phyloP scores from a whole-genome alignment of 2,113 vertebrate genomes.

The Mola mola region DNA sequence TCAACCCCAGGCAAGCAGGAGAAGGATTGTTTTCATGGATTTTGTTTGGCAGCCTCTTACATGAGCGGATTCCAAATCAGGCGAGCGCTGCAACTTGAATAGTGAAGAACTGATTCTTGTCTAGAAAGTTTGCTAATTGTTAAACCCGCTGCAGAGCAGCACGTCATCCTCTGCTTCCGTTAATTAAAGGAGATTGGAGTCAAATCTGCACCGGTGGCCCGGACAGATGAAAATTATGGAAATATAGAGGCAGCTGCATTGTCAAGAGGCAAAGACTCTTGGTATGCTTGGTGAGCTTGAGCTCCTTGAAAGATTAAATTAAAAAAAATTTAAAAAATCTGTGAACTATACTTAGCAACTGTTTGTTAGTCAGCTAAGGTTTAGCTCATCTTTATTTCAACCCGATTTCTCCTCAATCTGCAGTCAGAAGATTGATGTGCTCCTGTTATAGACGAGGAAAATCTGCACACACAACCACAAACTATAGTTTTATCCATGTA shows the following conservation, averaged over 20 bases:
- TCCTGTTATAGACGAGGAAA: too few species aligned
- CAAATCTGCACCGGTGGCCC: neutral
- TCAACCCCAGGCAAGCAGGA: slow-evolving; percentile 1
- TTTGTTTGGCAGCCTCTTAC: slow-evolving; percentile 20
- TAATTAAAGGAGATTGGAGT: slow-evolving; percentile 14
- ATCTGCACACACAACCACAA: too few species aligned
- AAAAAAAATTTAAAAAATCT: neutral
- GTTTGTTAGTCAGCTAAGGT: slow-evolving; percentile 1
- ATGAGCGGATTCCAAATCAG: slow-evolving; percentile 12
- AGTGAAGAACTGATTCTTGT: slow-evolving; percentile 10
- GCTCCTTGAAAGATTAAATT: neutral
- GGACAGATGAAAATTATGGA: slow-evolving; percentile 2
- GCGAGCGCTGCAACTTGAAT: neutral
- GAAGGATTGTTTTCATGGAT: slow-evolving; percentile 20
- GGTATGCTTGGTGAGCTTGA: too few species aligned
- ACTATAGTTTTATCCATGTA: too few species aligned
- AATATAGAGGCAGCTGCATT: slow-evolving; percentile 8
- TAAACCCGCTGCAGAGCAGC: neutral
- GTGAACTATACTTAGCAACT: slow-evolving; percentile 17
- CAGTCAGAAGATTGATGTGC: neutral
- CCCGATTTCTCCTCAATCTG: neutral
- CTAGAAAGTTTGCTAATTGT: neutral
- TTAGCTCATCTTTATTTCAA: slow-evolving; percentile 10
- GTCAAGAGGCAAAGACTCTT: too few species aligned
- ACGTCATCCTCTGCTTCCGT: neutral